Base-by-base conservation (phyloP, 2,888 invertebrate genomes). In the Chelonus formosanus region DNA sequence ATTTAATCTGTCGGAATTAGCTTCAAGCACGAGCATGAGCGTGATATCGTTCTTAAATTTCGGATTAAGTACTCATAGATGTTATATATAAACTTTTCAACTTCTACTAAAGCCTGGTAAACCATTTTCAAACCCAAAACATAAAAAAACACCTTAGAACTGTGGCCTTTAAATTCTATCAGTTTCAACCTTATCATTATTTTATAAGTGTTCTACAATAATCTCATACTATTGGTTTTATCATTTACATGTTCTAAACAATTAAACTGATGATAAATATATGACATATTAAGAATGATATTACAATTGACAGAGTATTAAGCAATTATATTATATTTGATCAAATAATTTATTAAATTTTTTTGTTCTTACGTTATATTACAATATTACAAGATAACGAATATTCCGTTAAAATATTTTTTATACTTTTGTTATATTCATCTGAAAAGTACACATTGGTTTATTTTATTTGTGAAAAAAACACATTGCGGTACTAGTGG, bases 31-130 rank as follows among this genome's bases (percentile, higher is more conserved):
- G 84, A 72, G 70, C 76, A 75, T 4, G 69, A 67, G 74, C 83
- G 83, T 84, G 83, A 82, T 80, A 77, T 71, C 81, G 76, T 78
- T 73, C 74, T 74, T 74, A 75, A 73, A 76, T 74, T 70, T 66
- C 43, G 79, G 82, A 81, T 83, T 82, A 82, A 74, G 45, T 53
- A 43, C 57, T 44, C 53, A 53, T 40, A 50, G 58, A 64, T 63
- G 66, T 67, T 66, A 71, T 40, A 6, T 40, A 40, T 58, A 63
- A 68, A 67, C 66, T 71, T 66, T 69, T 60, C 65, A 69, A 54
- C 44, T 56, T 52, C 69, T 31, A 66, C 59, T 62, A 63, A 62
- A 62, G 62, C 53, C 6, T 40, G 40, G 6, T 40, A 5, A 40
- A 5, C 3, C 4, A 5, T 40, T 40, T 40, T 40, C 6, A 40